phyloP scores from a whole-genome alignment of 2,113 vertebrate species.

The Seriola quinqueradiata region DNA sequence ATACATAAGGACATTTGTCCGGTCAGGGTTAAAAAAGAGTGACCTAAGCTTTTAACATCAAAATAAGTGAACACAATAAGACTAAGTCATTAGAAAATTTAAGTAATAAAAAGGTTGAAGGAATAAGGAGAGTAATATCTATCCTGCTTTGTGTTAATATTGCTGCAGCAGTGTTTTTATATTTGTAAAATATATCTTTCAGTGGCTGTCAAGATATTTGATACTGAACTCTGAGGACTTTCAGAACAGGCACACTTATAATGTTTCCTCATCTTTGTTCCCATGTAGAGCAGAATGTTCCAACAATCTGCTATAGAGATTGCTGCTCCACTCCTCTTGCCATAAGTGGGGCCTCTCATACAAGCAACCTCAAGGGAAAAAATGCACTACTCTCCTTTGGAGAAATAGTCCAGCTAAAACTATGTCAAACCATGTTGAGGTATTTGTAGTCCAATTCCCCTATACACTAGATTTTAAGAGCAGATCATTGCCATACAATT shows the following conservation, averaged over 20 bases:
- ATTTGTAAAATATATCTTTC: not conserved
- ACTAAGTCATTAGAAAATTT: not conserved
- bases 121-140: no score
- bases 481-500: not conserved
- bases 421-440: not conserved
- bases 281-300: not conserved
- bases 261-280: not conserved
- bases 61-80: not conserved
- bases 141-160: no score
- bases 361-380: not conserved
- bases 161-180: not conserved
- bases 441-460: not conserved
- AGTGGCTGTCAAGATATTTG: not conserved
- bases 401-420: not conserved
- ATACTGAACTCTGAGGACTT: not conserved
- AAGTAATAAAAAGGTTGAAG: no score
- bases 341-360: not conserved
- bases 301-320: not conserved
- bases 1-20: no score
- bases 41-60: not conserved
- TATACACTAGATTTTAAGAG: not conserved
- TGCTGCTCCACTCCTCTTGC: slow-evolving; percentile 1
- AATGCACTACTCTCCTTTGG: not conserved
- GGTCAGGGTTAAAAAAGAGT: not conserved
- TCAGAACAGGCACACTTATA: not conserved